Evolutionary conservation across 2,113 vertebrate species (phyloP), one percentile per base, ranked within the genome.

Genomic region (Sinocyclocheilus anshuiensis): DNA sequence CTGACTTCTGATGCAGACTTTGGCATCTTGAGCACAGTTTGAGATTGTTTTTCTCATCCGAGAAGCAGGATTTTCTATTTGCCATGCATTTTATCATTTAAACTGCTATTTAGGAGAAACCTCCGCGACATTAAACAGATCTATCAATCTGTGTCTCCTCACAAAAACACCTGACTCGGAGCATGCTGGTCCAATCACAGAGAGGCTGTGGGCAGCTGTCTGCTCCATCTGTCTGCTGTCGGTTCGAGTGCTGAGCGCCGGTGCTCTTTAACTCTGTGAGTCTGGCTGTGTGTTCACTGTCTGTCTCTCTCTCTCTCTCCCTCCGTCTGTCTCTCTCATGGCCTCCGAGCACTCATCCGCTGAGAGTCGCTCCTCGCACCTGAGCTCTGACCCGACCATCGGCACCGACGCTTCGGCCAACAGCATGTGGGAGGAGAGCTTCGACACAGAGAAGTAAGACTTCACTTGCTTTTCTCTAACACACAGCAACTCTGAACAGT

Each of bases 361-460:
- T 79, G 65, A 77, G 36, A 69, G 71, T 36, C 20, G 67, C 69
- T 65, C 48, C 48, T 39, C 39, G 39, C 39, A 39, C 39, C 39
- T 39, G 39, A 39, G 39, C 39, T 39, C 39, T 6, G 88, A 39
- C 80, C 61, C 77, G 53, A 9, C 24, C 26, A 59, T 67, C 45
- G 33, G n/a, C 50, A 72, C 57, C 13, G 12, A 72, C 75, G 20
- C 82, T 29, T 3, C 18, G 18, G 67, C 63, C n/a, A 33, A 26
- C 53, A 84, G 80, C 33, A 90, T 89, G 88, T 90, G 89, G 87
- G 86, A 90, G 76, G 87, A 90, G 42, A 86, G 81, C 84, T 89
- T 87, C 33, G 89, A 89, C 84, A 86, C 87, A 0, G 89, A 90
- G 72, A 88, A 89, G 89, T 90, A 89, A 87, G 86, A 10, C 42